phyloP scores from a whole-genome alignment of 2,113 vertebrate genomes.

The Lophura nycthemera region DNA sequence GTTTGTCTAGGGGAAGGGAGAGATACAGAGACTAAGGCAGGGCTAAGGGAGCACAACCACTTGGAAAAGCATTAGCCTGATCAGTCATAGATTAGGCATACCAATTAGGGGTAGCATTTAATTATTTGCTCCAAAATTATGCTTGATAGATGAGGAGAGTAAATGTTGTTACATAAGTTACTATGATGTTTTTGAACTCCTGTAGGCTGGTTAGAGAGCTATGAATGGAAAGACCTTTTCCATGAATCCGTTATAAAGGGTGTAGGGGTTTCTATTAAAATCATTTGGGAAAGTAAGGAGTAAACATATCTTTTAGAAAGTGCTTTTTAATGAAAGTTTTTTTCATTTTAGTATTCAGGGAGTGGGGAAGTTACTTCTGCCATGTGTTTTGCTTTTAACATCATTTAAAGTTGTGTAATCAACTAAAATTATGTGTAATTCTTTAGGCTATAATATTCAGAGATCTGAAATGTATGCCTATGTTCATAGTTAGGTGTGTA shows the following conservation, averaged over 20 bases:
- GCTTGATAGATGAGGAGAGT: slow-evolving; percentile 9
- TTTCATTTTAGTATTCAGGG: not conserved
- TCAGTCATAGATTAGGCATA: not conserved
- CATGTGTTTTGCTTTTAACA: not conserved
- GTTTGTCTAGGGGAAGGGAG: not conserved
- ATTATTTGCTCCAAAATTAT: slow-evolving; percentile 39
- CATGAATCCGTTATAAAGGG: not conserved
- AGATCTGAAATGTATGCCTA: not conserved
- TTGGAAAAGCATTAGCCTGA: not conserved
- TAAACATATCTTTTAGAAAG: not conserved
- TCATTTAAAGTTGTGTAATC: not conserved
- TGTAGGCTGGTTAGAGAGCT: not conserved
- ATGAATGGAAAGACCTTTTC: not conserved
- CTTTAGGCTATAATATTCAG: not conserved
- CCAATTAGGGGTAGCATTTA: not conserved
- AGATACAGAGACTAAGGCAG: not conserved
- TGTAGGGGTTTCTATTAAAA: not conserved
- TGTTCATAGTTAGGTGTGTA: not conserved
- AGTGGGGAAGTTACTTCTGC: not conserved
- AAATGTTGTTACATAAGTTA: not conserved
- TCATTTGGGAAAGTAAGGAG: not conserved
- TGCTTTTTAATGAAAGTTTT: not conserved
- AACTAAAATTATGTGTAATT: not conserved
- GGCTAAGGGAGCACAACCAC: not conserved
- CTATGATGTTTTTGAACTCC: slow-evolving; percentile 27